phyloP scores from a whole-genome alignment of 2,888 invertebrate species.

The Stenolophus ochropezus region DNA sequence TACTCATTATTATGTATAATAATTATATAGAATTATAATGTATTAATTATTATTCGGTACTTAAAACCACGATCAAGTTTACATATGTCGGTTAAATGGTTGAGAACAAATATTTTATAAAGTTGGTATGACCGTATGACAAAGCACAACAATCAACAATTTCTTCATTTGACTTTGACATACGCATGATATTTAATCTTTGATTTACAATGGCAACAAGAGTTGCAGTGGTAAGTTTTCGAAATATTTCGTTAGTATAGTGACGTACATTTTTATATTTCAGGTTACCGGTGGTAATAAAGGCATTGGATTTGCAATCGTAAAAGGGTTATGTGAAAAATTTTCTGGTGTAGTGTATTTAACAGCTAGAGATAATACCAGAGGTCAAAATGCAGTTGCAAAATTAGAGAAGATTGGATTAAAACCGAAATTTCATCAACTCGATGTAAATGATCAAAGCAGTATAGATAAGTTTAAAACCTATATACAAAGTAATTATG shows the following conservation, averaged over 20 bases:
- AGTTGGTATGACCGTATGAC: too few species aligned
- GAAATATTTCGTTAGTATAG: neutral
- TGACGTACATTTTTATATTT: neutral
- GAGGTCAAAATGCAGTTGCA: constrained; percentile 78
- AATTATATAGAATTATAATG: neutral
- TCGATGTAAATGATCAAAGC: constrained; percentile 79
- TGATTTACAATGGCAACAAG: constrained; percentile 32
- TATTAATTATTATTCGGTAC: neutral
- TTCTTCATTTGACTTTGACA: too few species aligned
- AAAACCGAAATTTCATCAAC: constrained; percentile 78
- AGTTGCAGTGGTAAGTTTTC: constrained; percentile 33
- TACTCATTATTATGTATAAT: constrained; percentile 61
- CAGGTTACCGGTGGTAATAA: constrained; percentile 70
- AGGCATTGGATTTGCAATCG: constrained; percentile 82
- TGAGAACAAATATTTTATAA: too few species aligned
- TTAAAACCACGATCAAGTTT: neutral
- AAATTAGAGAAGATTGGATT: constrained; percentile 76
- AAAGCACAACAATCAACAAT: too few species aligned
- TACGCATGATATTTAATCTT: too few species aligned
- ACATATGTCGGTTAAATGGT: neutral
- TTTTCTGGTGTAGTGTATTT: constrained; percentile 83
- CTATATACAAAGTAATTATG: constrained; percentile 77
- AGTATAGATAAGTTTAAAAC: constrained; percentile 78
- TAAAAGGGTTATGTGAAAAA: constrained; percentile 79
- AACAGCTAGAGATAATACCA: constrained; percentile 78